phyloP scores from a whole-genome alignment of 2,113 vertebrate genomes.

The Oryzias melastigma region DNA sequence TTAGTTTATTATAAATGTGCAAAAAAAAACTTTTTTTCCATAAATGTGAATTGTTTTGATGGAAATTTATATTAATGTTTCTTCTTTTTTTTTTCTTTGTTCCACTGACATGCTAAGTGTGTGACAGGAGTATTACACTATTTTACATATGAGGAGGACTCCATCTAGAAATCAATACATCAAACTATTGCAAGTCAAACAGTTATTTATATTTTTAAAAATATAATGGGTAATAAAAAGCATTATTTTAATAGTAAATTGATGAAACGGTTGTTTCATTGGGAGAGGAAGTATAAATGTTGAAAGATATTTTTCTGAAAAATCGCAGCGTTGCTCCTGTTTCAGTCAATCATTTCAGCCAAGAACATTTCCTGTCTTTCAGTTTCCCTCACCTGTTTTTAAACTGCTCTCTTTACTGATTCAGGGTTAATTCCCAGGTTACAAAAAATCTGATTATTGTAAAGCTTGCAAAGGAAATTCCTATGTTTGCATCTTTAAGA shows the following conservation, averaged over 20 bases:
- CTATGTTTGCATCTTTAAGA: conserved; percentile 18
- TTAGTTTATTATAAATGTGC: conserved; percentile 25
- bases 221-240: background rate
- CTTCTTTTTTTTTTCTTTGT: conserved; percentile 14
- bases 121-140: conserved; percentile 46
- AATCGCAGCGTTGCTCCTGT: conserved; percentile 2
- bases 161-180: conserved; percentile 2
- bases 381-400: conserved; percentile 20
- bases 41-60: conserved; percentile 54
- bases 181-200: conserved; percentile 22
- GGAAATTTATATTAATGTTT: conserved; percentile 13
- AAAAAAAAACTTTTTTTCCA: conserved; percentile 39
- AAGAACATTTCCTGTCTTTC: conserved; percentile 7
- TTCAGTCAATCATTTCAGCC: conserved; percentile 33
- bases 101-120: conserved; percentile 40
- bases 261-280: conserved; percentile 3
- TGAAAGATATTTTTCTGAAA: conserved; percentile 10
- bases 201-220: conserved; percentile 14
- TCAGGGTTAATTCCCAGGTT: background rate
- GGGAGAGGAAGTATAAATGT: conserved; percentile 12
- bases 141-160: conserved; percentile 25
- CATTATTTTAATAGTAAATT: conserved; percentile 6
- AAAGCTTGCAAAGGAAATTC: conserved; percentile 43
- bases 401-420: conserved; percentile 5
- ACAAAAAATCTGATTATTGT: conserved; percentile 8